Evolutionary conservation across 2,113 vertebrate species (phyloP), one percentile per base, ranked within the genome.

Genomic region (Petrocephalus zakoni): DNA sequence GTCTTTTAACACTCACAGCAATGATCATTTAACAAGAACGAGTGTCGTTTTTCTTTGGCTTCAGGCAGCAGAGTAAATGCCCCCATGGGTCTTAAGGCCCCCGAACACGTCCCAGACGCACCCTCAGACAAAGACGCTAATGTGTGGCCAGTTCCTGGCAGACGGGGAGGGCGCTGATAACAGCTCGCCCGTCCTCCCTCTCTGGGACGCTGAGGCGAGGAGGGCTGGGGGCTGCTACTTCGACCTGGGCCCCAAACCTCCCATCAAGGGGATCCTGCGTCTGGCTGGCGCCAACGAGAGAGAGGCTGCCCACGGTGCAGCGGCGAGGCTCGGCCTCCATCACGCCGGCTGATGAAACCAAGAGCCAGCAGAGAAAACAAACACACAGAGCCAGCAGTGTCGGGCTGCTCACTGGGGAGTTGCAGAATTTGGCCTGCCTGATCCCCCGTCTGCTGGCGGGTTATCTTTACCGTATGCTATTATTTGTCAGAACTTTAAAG

Each of bases 301-400:
- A 96, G 97, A 93, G 95, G 55, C 94, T 96, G 96, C 94, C 96
- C 96, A 97, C 96, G 97, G 97, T 96, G 96, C 96, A 95, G 96
- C 96, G 97, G 96, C 94, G 95, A 96, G 96, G 95, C 97, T 97
- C 96, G 97, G 97, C 96, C 96, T 97, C 97, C 97, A 97, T 98
- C 97, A 96, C 95, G 96, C 95, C 96, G 96, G 96, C 97, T 97
- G 97, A 97, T 96, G 97, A 97, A 97, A 97, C 97, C 96, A 97
- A 97, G 95, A 95, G 96, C 96, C 95, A 97, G 96, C 95, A 98
- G 97, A 96, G 96, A 97, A 97, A 98, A 98, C 97, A 98, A 98
- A 98, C 97, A 98, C 96, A 98, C 97, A 97, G 97, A 97, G 97
- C 96, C 96, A 95, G 96, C 96, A 98, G 97, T 98, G 97, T 98